phyloP scores from a whole-genome alignment of 2,888 invertebrate genomes.

The Temnothorax unifasciatus region DNA sequence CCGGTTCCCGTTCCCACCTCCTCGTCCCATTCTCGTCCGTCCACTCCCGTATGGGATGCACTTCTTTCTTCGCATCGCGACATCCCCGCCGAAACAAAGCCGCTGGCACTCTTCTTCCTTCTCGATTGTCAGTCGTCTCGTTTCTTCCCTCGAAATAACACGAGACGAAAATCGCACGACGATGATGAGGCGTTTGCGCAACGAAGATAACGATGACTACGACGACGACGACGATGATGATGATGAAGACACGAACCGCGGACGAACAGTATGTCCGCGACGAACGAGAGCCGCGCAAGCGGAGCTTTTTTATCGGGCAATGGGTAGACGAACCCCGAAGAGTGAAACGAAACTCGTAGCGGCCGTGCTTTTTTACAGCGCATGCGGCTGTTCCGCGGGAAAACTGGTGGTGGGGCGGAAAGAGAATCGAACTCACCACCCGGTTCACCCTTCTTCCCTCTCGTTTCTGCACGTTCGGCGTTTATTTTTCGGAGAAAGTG shows the following conservation, averaged over 20 bases:
- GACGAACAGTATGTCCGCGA: constrained; percentile 59
- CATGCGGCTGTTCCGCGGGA: constrained; percentile 79
- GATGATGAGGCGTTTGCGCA: constrained; percentile 41
- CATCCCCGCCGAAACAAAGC: constrained; percentile 17
- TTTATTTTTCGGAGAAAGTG: constrained; percentile 59
- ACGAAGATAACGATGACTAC: constrained; percentile 14
- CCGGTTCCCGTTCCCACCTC: constrained; percentile 32
- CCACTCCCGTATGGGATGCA: constrained; percentile 32
- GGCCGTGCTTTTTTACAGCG: constrained; percentile 80
- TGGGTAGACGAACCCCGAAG: constrained; percentile 76
- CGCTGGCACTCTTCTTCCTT: constrained; percentile 27
- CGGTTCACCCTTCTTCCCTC: constrained; percentile 64
- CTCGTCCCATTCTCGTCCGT: constrained; percentile 44
- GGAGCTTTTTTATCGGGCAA: constrained; percentile 84
- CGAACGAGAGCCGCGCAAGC: constrained; percentile 73
- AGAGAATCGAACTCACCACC: constrained; percentile 74
- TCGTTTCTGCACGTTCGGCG: constrained; percentile 44
- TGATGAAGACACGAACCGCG: constrained; percentile 42
- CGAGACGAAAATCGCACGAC: constrained; percentile 50
- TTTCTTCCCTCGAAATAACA: constrained; percentile 51
- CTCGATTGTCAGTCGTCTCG: constrained; percentile 34
- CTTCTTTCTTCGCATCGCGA: constrained; percentile 40
- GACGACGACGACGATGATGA: not conserved
- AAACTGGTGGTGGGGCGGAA: constrained; percentile 72
- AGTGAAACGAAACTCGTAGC: constrained; percentile 75